Percentiles rank a stretch among this genome's conserved stretches.
phyloP scores from a whole-genome alignment of 1,140 invertebrate genomes.

The Heliconius congener region DNA sequence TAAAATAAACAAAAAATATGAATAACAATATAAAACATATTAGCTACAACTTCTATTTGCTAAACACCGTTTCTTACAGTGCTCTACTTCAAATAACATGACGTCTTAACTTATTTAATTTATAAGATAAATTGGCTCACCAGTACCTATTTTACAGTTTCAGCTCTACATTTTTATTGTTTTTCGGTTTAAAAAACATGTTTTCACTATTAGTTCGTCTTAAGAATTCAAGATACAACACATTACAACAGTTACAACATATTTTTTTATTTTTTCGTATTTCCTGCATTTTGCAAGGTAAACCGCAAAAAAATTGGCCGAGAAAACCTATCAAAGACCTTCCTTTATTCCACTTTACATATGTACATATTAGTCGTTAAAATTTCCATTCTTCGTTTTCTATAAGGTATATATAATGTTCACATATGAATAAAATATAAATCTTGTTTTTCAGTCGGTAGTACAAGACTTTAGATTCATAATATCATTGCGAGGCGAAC shows the following conservation, averaged over 20 bases:
- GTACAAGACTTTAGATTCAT: too few species aligned
- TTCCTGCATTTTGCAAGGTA: background rate
- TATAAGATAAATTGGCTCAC: background rate
- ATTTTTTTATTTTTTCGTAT: background rate
- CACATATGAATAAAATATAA: too few species aligned
- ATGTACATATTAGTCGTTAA: background rate
- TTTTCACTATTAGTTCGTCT: background rate
- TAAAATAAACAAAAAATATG: too few species aligned
- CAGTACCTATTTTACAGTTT: background rate
- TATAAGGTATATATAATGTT: too few species aligned
- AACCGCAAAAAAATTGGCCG: background rate
- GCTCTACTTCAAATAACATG: background rate
- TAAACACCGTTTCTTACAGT: background rate
- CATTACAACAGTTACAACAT: background rate
- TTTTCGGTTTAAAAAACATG: background rate
- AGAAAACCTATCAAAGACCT: too few species aligned
- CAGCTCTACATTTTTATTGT: background rate
- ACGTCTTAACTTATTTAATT: background rate
- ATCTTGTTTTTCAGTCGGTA: too few species aligned
- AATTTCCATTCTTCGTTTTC: too few species aligned
- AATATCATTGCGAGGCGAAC: too few species aligned
- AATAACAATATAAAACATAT: too few species aligned
- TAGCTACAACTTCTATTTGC: background rate
- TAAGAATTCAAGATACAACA: background rate
- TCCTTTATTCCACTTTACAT: background rate